phyloP scores from a whole-genome alignment of 2,888 invertebrate species.

The Drosophila barbarae region DNA sequence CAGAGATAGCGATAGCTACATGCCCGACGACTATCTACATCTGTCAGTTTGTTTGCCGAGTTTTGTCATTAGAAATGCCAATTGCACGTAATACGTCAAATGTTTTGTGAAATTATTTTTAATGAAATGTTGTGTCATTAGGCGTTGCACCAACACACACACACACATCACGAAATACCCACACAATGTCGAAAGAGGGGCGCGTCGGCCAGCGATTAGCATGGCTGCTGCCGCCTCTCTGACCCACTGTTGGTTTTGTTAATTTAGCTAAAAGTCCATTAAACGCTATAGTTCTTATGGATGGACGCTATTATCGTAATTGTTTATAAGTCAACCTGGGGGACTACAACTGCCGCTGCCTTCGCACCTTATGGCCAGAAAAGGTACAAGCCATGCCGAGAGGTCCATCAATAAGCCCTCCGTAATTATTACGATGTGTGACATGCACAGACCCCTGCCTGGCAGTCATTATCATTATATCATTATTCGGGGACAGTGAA shows the following conservation, averaged over 20 bases:
- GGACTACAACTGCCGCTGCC: slow-evolving; percentile 10
- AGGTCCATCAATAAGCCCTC: slow-evolving; percentile 28
- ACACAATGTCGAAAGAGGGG: slow-evolving; percentile 33
- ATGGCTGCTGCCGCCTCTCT: slow-evolving; percentile 1
- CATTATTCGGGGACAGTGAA: slow-evolving; percentile 19
- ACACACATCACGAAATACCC: slow-evolving; percentile 2
- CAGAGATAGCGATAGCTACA: slow-evolving; percentile 2
- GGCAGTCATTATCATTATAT: slow-evolving; percentile 57
- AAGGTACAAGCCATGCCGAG: slow-evolving; percentile 7
- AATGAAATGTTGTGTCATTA: slow-evolving; percentile 75
- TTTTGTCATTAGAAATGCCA: slow-evolving; percentile 70
- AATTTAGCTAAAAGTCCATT: slow-evolving; percentile 75
- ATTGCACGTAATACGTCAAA: slow-evolving; percentile 74
- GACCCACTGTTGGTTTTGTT: slow-evolving; percentile 53
- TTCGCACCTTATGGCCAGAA: slow-evolving; percentile 38
- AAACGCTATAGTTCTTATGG: slow-evolving; percentile 61
- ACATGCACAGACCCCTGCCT: slow-evolving; percentile 47
- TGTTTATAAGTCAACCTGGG: slow-evolving; percentile 47
- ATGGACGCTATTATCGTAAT: slow-evolving; percentile 60
- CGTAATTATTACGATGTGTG: slow-evolving; percentile 62
- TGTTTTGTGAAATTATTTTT: slow-evolving; percentile 73
- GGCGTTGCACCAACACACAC: slow-evolving; percentile 37
- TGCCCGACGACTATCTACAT: slow-evolving; percentile 11
- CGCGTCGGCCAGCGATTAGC: slow-evolving; percentile 39
- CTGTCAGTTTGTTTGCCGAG: slow-evolving; percentile 12